phyloP scores from a whole-genome alignment of 2,113 vertebrate species.

The Scartelaos histophorus region DNA sequence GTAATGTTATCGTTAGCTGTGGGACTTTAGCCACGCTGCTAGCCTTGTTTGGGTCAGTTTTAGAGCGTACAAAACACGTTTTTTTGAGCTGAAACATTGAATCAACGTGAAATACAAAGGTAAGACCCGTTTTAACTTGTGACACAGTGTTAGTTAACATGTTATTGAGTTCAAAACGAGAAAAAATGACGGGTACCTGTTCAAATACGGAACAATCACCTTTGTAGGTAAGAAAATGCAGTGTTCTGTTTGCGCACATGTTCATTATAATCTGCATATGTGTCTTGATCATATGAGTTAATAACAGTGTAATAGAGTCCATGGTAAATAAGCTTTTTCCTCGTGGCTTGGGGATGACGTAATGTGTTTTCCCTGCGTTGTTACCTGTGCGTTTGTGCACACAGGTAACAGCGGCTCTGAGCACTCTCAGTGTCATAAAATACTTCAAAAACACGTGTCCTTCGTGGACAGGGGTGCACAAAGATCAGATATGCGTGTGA shows the following conservation, averaged over 20 bases:
- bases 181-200: background rate
- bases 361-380: constrained; percentile 37
- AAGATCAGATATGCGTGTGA: too few species aligned
- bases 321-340: background rate
- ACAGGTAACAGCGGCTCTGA: background rate
- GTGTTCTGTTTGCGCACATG: background rate
- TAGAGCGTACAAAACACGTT: background rate
- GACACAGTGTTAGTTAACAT: background rate
- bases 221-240: background rate
- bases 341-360: constrained; percentile 51
- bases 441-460: background rate
- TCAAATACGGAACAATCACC: background rate
- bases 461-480: too few species aligned
- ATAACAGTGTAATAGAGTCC: background rate
- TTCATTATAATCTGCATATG: background rate
- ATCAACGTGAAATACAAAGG: constrained; percentile 20
- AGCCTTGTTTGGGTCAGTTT: constrained; percentile 1
- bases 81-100: background rate
- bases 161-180: background rate
- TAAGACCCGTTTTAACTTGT: constrained; percentile 10
- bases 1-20: background rate
- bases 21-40: constrained; percentile 7
- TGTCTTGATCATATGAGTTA: too few species aligned
- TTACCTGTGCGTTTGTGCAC: constrained; percentile 8
- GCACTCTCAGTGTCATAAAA: background rate